Conservation (phyloP, 1,140 invertebrate species). For the Agrypnia vestita region DNA sequence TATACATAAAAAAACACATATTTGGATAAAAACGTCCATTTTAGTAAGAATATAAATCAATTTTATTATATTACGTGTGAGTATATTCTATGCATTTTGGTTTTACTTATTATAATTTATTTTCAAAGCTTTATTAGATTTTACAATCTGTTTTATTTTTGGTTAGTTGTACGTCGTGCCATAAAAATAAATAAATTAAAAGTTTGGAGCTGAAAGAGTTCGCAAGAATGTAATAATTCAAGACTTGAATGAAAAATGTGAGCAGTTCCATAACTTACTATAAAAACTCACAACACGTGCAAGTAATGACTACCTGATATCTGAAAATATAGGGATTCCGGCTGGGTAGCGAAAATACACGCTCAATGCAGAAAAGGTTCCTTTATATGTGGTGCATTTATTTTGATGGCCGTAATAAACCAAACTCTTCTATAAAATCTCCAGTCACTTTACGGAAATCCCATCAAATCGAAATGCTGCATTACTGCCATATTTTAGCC, state of each 20-base stretch:
- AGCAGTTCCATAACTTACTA: slow-evolving; percentile 1
- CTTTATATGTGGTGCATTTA: neutral
- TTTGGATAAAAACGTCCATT: too few species aligned
- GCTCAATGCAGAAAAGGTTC: neutral
- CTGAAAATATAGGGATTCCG: neutral
- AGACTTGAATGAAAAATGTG: slow-evolving; percentile 3
- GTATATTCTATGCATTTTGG: too few species aligned
- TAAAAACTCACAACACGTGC: slow-evolving; percentile 7
- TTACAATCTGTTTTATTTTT: too few species aligned
- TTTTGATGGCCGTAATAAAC: neutral
- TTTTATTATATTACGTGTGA: too few species aligned
- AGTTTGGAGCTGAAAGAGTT: too few species aligned
- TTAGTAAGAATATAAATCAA: too few species aligned
- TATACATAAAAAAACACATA: too few species aligned
- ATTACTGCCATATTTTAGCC: slow-evolving; percentile 16
- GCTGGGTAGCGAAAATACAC: neutral
- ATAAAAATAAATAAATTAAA: too few species aligned
- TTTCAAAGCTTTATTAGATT: too few species aligned
- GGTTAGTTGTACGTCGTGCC: too few species aligned
- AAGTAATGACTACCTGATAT: slow-evolving; percentile 7
- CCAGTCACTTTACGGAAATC: neutral
- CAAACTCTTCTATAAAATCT: slow-evolving; percentile 3
- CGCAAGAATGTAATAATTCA: too few species aligned
- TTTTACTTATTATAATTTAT: too few species aligned
- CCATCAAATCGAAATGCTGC: slow-evolving; percentile 24